phyloP scores from a whole-genome alignment of 2,113 vertebrate species.

The Grammomys surdaster region DNA sequence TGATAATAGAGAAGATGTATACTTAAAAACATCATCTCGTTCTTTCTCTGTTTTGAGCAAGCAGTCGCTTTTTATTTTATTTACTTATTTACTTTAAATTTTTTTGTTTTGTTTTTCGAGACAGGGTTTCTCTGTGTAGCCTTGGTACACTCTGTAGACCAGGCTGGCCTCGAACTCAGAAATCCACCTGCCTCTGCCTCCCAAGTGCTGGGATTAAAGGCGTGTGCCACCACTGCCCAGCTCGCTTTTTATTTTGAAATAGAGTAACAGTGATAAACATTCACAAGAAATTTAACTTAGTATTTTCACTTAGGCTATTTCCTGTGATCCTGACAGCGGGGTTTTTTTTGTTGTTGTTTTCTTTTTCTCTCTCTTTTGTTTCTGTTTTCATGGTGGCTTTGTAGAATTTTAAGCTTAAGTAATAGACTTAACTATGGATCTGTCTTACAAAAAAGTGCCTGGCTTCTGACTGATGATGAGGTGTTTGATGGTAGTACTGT shows the following conservation, averaged over 20 bases:
- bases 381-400: neutral
- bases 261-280: neutral
- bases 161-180: too few species aligned
- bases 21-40: neutral
- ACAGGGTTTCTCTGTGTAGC: too few species aligned
- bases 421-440: neutral
- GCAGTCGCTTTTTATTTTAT: neutral
- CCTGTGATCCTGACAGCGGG: neutral
- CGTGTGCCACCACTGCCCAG: too few species aligned
- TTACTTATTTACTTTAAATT: too few species aligned
- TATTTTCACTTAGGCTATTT: neutral
- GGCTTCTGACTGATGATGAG: neutral
- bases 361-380: too few species aligned
- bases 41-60: neutral
- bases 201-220: too few species aligned
- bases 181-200: too few species aligned
- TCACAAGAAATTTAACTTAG: slow-evolving; percentile 39
- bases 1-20: neutral
- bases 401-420: neutral
- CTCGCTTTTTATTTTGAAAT: neutral
- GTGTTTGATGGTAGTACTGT: neutral
- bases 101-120: too few species aligned
- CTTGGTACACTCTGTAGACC: too few species aligned
- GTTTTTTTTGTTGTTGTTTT: neutral
- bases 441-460: neutral